phyloP scores from a whole-genome alignment of 2,113 vertebrate genomes.

The Rhinoderma darwinii region DNA sequence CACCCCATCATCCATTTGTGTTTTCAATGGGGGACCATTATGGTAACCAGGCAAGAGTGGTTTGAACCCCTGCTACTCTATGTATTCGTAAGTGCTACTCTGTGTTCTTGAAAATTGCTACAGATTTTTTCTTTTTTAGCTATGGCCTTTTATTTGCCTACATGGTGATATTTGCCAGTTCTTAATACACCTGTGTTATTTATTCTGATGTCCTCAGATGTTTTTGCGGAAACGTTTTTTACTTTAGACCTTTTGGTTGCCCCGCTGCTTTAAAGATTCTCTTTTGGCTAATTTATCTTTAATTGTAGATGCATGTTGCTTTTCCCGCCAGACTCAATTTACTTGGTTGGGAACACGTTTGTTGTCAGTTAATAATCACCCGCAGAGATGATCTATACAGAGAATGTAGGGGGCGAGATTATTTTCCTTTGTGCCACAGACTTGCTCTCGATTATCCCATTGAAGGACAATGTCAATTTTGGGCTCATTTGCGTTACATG shows the following conservation, averaged over 20 bases:
- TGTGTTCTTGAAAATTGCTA: background rate
- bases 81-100: background rate
- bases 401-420: background rate
- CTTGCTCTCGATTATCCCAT: background rate
- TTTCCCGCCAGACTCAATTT: constrained; percentile 4
- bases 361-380: constrained; percentile 23
- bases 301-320: constrained; percentile 16
- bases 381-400: background rate
- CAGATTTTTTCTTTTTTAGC: background rate
- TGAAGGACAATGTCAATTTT: constrained; percentile 12
- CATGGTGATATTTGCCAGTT: background rate
- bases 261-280: constrained; percentile 7
- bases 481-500: background rate
- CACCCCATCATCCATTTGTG: background rate
- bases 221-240: background rate
- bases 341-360: background rate
- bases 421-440: background rate
- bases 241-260: background rate
- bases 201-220: background rate
- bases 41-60: background rate
- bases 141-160: background rate
- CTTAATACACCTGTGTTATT: background rate
- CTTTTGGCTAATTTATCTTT: constrained; percentile 10
- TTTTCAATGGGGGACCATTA: background rate
- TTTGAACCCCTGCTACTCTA: background rate